Base-by-base conservation (phyloP, 2,888 invertebrate species). In the Coleophora deauratella region DNA sequence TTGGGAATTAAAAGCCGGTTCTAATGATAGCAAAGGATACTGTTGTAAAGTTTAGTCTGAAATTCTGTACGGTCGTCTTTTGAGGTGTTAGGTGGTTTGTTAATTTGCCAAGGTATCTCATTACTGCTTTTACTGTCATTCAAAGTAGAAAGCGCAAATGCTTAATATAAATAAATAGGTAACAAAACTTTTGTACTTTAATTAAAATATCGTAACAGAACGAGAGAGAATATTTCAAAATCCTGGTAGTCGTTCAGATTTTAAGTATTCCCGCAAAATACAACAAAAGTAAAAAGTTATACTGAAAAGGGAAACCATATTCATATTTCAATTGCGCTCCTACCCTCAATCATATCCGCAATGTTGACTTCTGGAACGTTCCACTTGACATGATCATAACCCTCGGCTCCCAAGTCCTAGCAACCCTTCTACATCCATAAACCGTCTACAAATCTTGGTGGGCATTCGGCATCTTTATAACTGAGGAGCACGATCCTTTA, bases 381-480 rank as follows among this genome's bases (percentile, higher is more conserved):
- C 71, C 61, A 78, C 76, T 78, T 79, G 62, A 78, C 78, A 79
- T 79, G 77, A 78, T 80, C 79, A 74, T 79, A 82, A 76, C 75
- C 73, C 77, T 67, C 62, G 59, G 63, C 65, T 70, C 76, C 74
- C 73, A 21, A 21, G 21, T 70, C 68, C 67, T 69, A 66, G 66
- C 76, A 82, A 82, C 84, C 84, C 82, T 82, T 84, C 81, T 76
- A 79, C 77, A 75, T 75, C 74, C 69, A 78, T 77, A 78, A 79
- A 75, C 76, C 81, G 73, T 68, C 72, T 63, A 80, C 84, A 85
- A 85, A 85, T 84, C 84, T 84, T 80, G 60, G 68, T 66, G 66
- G 65, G 62, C 72, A 65, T 75, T 75, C 78, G 75, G 81, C 79
- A 79, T 84, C 85, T 84, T 84, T 85, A 85, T 81, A 82, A 77